Evolutionary conservation across 2,113 vertebrate genomes (phyloP), one percentile per base, ranked within the genome.

Genomic region (Zootoca vivipara): DNA sequence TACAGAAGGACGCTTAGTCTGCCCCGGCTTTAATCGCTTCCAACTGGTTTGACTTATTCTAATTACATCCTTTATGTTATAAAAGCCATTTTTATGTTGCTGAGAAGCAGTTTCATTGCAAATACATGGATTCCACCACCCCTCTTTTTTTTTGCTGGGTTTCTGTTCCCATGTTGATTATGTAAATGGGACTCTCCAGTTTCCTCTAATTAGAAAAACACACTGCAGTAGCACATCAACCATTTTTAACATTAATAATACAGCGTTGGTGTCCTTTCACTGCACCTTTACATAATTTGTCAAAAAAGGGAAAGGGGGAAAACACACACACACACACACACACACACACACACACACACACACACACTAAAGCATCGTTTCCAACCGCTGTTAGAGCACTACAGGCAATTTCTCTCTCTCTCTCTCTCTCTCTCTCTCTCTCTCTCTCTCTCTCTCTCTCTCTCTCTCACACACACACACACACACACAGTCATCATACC

Each of bases 11-110:
- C 96, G 96, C 95, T 96, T 96, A 96, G 96, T 89, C 94, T 94
- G 92, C 94, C 96, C 96, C 90, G 91, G 96, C 93, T 97, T 97
- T 97, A 97, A 97, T 97, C 89, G 52, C 96, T 97, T 97, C 97
- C 97, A 97, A 97, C 96, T 96, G 96, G 97, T 97, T 97, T 97
- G 97, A 97, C 97, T 97, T 97, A 96, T 95, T 97, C 97, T 97
- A 97, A 97, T 98, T 98, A 97, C 95, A 97, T 96, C 93, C 94
- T 97, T 97, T 97, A 97, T 95, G 94, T 93, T 96, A 96, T 95
- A 97, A 97, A 97, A 97, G 95, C 95, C 96, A 96, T 97, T 97
- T 97, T 96, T 96, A 96, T 96, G 95, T 96, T 97, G 94, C 96
- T 72, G 93, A 95, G 95, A 93, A 96, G 95, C 95, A 94, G 94